These are phyloP conservation scores for Drosophila busckii DNA, from an alignment of 1,140 invertebrate genomes.

Conservation along the genomic window DNA sequence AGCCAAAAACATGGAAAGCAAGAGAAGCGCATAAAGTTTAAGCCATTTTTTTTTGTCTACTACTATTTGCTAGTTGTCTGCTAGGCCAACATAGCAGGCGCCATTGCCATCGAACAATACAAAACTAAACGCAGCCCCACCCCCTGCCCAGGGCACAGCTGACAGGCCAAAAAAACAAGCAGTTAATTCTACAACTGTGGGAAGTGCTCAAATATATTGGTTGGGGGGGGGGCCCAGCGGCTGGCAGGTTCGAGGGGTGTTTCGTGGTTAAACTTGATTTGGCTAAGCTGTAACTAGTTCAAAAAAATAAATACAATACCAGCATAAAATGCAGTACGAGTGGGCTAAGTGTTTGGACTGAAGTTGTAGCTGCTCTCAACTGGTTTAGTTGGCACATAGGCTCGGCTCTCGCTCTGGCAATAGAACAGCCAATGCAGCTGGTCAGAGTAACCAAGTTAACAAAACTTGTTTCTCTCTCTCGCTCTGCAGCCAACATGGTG, in stretches of 20 bases:
- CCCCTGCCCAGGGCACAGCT: slow-evolving; percentile 18
- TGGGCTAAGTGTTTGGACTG: slow-evolving; percentile 14
- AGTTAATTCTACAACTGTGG: slow-evolving; percentile 66
- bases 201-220: slow-evolving; percentile 46
- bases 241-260: slow-evolving; percentile 13
- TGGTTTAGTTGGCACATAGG: slow-evolving; percentile 7
- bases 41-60: no score
- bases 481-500: slow-evolving; percentile 38
- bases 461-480: slow-evolving; percentile 45
- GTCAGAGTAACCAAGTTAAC: slow-evolving; percentile 30
- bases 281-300: slow-evolving; percentile 39
- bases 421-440: slow-evolving; percentile 26
- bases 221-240: background rate
- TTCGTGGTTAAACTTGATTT: slow-evolving; percentile 43
- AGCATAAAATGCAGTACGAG: slow-evolving; percentile 25
- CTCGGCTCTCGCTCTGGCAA: slow-evolving; percentile 15
- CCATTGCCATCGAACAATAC: slow-evolving; percentile 63
- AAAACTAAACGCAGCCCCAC: slow-evolving; percentile 19
- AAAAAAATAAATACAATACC: slow-evolving; percentile 23
- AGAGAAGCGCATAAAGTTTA: slow-evolving; percentile 42
- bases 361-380: background rate
- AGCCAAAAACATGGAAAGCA: slow-evolving; percentile 25
- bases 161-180: slow-evolving; percentile 56
- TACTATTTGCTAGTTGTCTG: slow-evolving; percentile 42
- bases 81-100: slow-evolving; percentile 8